These are phyloP conservation scores for Sebastes fasciatus DNA, from an alignment of 2,113 vertebrate species.

Conservation along the genomic window DNA sequence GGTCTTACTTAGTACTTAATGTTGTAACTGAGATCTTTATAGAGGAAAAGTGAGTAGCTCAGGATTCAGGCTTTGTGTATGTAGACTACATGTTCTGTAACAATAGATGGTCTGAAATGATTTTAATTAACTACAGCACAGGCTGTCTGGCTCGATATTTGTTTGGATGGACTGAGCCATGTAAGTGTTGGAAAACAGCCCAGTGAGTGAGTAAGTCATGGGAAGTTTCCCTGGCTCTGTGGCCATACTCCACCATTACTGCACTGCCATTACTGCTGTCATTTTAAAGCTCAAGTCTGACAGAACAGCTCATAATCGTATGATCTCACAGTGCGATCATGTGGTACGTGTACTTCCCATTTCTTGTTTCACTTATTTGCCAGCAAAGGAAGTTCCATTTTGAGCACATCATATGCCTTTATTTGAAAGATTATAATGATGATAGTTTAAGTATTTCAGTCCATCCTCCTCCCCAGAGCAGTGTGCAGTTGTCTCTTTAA, in stretches of 20 bases:
- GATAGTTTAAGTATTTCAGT: neutral
- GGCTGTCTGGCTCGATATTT: slow-evolving; percentile 16
- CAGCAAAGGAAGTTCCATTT: slow-evolving; percentile 12
- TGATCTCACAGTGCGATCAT: slow-evolving; percentile 19
- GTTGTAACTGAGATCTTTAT: neutral
- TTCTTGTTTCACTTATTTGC: neutral
- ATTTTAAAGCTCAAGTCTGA: slow-evolving; percentile 26
- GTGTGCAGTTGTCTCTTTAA: neutral
- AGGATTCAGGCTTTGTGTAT: neutral
- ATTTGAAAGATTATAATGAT: neutral
- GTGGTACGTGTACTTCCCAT: slow-evolving; percentile 29
- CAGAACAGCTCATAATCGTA: neutral
- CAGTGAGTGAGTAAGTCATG: slow-evolving; percentile 62
- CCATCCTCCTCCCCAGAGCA: neutral
- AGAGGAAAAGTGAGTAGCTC: neutral
- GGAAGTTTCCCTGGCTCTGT: slow-evolving; percentile 53
- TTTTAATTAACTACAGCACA: neutral
- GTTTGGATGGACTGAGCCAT: slow-evolving; percentile 49
- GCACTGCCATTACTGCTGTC: neutral
- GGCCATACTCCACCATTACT: neutral
- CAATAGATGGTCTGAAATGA: neutral
- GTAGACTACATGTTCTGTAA: neutral
- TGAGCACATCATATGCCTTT: neutral
- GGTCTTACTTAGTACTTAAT: neutral
- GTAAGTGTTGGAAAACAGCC: slow-evolving; percentile 59